Conservation (phyloP, 2,888 invertebrate genomes). For the Conops quadrifasciatus region DNA sequence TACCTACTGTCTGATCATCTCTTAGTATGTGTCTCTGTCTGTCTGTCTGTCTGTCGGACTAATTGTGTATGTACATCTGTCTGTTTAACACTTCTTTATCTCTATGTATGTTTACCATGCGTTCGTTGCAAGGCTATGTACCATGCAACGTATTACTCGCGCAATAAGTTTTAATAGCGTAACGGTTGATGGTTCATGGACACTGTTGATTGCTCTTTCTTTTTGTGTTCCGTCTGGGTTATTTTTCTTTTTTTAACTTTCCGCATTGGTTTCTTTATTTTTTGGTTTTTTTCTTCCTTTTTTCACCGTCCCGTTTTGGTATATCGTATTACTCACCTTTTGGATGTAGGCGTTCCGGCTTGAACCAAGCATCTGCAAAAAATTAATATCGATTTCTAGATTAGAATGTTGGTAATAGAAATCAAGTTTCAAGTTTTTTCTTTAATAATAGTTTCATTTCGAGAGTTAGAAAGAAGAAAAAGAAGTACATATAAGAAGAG, state of each 20-base stretch:
- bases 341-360: conserved; percentile 89
- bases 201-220: background rate
- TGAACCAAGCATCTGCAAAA: conserved; percentile 91
- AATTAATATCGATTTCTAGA: conserved; percentile 57
- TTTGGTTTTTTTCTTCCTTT: background rate
- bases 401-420: conserved; percentile 14
- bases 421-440: background rate
- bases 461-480: background rate
- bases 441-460: background rate
- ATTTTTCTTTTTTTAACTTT: background rate
- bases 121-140: background rate
- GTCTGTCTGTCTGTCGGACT: too few species aligned
- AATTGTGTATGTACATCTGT: too few species aligned
- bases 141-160: too few species aligned
- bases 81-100: background rate
- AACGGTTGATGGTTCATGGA: conserved; percentile 8
- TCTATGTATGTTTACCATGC: conserved; percentile 3
- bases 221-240: background rate
- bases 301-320: background rate
- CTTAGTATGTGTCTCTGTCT: too few species aligned
- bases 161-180: background rate
- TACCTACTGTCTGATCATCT: too few species aligned
- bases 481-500: background rate
- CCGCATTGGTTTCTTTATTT: background rate
- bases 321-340: conserved; percentile 75